Percentiles rank a stretch among this genome's conserved stretches.
Evolutionary conservation across 2,113 vertebrate genomes (phyloP).

Genomic region (Paramormyrops kingsleyae): DNA sequence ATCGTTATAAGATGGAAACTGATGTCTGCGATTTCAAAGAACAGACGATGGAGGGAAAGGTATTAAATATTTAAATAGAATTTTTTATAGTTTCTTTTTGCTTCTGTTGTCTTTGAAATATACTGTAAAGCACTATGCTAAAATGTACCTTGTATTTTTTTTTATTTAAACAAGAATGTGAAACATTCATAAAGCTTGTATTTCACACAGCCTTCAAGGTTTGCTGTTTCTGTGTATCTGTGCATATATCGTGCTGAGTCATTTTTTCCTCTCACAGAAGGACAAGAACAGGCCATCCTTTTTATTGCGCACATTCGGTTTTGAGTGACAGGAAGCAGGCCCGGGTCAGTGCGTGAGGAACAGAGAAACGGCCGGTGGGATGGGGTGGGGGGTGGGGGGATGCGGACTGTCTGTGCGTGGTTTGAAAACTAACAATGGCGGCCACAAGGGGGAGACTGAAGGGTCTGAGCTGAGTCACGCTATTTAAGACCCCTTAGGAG

Average conservation of each 20-base stretch:
- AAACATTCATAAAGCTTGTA: neutral
- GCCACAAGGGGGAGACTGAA: neutral
- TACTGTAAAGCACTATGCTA: neutral
- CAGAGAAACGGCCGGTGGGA: neutral
- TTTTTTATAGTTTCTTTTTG: neutral
- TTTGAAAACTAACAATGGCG: neutral
- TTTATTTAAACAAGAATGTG: neutral
- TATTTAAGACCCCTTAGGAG: neutral
- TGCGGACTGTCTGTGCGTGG: neutral
- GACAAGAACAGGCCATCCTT: neutral
- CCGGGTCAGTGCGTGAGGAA: neutral
- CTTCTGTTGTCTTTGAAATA: neutral
- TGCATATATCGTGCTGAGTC: neutral
- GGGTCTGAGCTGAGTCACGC: neutral
- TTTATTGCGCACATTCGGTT: neutral
- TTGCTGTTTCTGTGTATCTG: neutral
- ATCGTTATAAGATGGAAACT: neutral
- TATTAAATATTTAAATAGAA: neutral
- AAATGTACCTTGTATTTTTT: neutral
- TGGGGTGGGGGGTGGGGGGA: neutral
- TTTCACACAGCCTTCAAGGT: neutral
- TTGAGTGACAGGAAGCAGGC: neutral
- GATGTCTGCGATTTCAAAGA: neutral
- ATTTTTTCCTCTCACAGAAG: constrained; percentile 1
- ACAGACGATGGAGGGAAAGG: neutral